Evolutionary conservation across 2,888 invertebrate species (phyloP).

Genomic region (Callinectes sapidus): DNA sequence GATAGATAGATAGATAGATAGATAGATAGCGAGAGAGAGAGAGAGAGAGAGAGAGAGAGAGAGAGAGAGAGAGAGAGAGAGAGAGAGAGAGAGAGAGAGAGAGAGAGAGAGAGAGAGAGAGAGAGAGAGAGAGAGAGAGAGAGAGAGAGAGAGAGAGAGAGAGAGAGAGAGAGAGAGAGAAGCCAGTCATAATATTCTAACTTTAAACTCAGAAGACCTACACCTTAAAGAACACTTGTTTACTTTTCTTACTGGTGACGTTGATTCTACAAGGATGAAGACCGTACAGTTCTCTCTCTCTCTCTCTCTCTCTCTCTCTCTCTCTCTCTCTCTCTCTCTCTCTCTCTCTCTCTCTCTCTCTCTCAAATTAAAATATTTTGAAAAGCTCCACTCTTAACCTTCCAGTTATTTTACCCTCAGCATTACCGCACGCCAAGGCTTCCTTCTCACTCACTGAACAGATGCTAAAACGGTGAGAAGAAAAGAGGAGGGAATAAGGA

Average conservation of each 20-base stretch:
- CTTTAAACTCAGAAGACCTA: not conserved
- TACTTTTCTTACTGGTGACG: not conserved
- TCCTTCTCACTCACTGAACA: not conserved
- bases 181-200: not conserved
- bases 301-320: constrained; percentile 36
- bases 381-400: not conserved
- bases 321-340: constrained; percentile 42
- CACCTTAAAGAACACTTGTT: not conserved
- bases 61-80: no score
- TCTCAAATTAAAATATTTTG: not conserved
- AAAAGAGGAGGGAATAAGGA: not conserved
- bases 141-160: constrained; percentile 26
- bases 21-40: not conserved
- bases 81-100: not conserved
- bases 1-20: no score
- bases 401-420: not conserved
- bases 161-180: not conserved
- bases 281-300: not conserved
- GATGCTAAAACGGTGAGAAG: not conserved
- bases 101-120: constrained; percentile 16
- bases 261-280: not conserved
- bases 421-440: not conserved
- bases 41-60: not conserved
- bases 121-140: constrained; percentile 43
- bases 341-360: constrained; percentile 24